Evolutionary conservation across 2,113 vertebrate species (phyloP), one percentile per base, ranked within the genome.

Genomic region (Capra hircus): DNA sequence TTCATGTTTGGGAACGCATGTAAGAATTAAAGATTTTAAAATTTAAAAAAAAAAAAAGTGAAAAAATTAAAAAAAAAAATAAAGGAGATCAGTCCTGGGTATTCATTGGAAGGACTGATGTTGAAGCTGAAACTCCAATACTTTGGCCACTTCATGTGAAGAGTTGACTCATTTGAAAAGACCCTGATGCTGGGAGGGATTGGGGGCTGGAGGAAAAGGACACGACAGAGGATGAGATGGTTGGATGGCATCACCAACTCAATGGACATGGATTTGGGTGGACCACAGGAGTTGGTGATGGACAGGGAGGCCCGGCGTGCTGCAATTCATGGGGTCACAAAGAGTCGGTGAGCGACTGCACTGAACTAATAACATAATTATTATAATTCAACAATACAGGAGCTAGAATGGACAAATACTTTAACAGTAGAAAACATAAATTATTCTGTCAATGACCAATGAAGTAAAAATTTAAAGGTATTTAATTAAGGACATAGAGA

Each of bases 291-390:
- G 30, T 4, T 64, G 15, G 62, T 64, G 15, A 33, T 33, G 15
- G 30, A 64, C 62, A 33, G 62, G 30, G 62, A 33, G 15, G 30
- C 62, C 30, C 0, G 1, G 15, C 3, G 0, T 33, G 15, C 15
- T 4, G 30, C 1, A 0, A 64, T 33, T 64, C 28, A 33, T 7
- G 14, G 28, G 3, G 28, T 62, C 14, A 0, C 60, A 62, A 62
- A 62, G 28, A 33, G 28, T 33, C 0, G 0, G 28, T 62, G 28
- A 62, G 60, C 0, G 1, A 33, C 60, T 62, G 60, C 30, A 62
- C 28, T 62, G 60, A 62, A 62, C 60, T 62, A 14, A 33, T 62
- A 15, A 27, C 57, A 33, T 90, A 83, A 62, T 62, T 62, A 62
- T 55, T 78, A 55, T 55, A 80, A 80, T 78, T 55, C 36, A 85